phyloP scores from a whole-genome alignment of 2,888 invertebrate species.

The Leptinotarsa peninsularis region DNA sequence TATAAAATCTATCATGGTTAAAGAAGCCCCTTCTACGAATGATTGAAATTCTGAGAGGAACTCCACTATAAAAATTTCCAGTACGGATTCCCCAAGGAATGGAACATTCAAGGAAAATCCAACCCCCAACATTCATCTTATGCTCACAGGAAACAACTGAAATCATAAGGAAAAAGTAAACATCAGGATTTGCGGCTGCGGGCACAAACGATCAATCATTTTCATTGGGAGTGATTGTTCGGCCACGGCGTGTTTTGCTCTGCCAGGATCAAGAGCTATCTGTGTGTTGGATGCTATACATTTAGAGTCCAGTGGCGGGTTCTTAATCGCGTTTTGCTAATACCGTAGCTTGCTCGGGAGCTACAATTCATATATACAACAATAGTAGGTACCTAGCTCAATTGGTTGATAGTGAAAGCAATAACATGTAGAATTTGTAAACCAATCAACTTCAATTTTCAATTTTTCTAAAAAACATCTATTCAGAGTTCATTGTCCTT shows the following conservation, averaged over 20 bases:
- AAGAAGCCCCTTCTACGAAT: too few species aligned
- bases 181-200: conserved; percentile 61
- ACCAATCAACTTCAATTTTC: too few species aligned
- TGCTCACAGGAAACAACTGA: conserved; percentile 38
- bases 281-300: conserved; percentile 54
- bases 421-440: too few species aligned
- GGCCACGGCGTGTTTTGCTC: conserved; percentile 57
- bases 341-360: too few species aligned
- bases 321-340: too few species aligned
- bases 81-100: background rate
- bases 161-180: conserved; percentile 51
- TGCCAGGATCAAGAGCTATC: conserved; percentile 62
- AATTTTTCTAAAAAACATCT: too few species aligned
- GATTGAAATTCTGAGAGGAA: too few species aligned
- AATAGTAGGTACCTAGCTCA: too few species aligned
- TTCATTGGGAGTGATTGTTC: conserved; percentile 35
- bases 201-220: conserved; percentile 44
- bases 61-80: background rate
- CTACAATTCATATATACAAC: too few species aligned
- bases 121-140: conserved; percentile 26
- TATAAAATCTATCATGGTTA: too few species aligned
- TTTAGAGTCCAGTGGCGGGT: conserved; percentile 34
- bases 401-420: too few species aligned
- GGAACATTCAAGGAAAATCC: conserved; percentile 26
- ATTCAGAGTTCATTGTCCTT: too few species aligned